phyloP scores from a whole-genome alignment of 2,113 vertebrate genomes.

The Pseudolaguvia tuberculata region DNA sequence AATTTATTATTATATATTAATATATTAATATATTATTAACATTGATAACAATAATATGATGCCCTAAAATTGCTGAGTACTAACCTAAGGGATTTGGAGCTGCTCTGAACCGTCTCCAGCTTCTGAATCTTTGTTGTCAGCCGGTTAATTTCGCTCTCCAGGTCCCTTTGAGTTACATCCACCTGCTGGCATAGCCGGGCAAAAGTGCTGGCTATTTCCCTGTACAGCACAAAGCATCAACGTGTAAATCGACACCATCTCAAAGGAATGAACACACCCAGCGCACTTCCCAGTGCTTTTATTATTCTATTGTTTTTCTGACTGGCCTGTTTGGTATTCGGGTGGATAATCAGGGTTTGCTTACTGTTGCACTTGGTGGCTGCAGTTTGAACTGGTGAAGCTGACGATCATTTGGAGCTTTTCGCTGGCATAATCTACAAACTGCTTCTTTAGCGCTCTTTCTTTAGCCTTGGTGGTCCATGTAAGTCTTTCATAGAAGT shows the following conservation, averaged over 20 bases:
- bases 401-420: slow-evolving; percentile 91
- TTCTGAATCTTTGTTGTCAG: slow-evolving; percentile 82
- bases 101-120: slow-evolving; percentile 80
- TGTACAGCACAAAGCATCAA: slow-evolving; percentile 57
- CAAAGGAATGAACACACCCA: neutral
- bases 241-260: neutral
- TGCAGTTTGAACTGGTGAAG: slow-evolving; percentile 92
- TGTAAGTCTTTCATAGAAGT: slow-evolving; percentile 84
- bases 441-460: slow-evolving; percentile 87
- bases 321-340: neutral
- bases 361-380: slow-evolving; percentile 96
- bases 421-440: slow-evolving; percentile 90
- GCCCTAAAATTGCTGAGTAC: slow-evolving; percentile 11
- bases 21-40: no score
- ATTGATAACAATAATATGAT: neutral
- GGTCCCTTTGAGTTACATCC: slow-evolving; percentile 81
- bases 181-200: slow-evolving; percentile 91
- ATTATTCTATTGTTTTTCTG: neutral
- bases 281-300: neutral
- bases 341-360: slow-evolving; percentile 50
- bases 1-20: no score
- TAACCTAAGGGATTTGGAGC: slow-evolving; percentile 84
- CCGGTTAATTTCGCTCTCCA: slow-evolving; percentile 78
- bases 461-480: slow-evolving; percentile 94
- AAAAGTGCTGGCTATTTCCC: slow-evolving; percentile 93